Percentiles rank a stretch among this genome's conserved stretches.
phyloP scores from a whole-genome alignment of 64 coral and sea anemone genomes.

The Montipora capricornis region DNA sequence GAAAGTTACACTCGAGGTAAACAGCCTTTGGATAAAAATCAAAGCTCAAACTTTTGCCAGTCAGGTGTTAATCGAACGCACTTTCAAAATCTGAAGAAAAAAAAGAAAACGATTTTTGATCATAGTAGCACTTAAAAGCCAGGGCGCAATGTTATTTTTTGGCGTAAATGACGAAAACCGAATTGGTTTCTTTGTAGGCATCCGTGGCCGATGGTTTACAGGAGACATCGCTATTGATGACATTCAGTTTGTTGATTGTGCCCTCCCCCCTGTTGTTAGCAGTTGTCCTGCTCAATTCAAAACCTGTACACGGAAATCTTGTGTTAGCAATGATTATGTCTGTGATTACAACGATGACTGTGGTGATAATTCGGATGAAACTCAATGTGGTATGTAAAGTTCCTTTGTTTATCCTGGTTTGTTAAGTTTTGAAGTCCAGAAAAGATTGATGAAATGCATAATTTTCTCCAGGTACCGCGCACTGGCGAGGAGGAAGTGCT shows the following conservation, averaged over 20 bases:
- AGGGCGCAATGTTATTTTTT: too few relatives aligned
- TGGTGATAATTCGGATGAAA: conserved; percentile 68
- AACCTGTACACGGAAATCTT: conserved; percentile 25
- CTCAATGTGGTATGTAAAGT: conserved; percentile 33
- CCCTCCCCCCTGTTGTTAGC: conserved; percentile 58
- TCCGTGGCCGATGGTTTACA: conserved; percentile 49
- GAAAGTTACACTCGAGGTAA: too few relatives aligned
- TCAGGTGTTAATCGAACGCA: too few relatives aligned
- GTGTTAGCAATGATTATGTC: conserved; percentile 53
- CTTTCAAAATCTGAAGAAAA: too few relatives aligned
- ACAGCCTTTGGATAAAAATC: too few relatives aligned
- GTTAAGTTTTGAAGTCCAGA: not conserved
- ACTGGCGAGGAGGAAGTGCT: too few relatives aligned
- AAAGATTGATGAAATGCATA: too few relatives aligned
- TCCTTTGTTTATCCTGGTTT: not conserved
- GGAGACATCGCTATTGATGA: conserved; percentile 94
- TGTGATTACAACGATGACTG: conserved; percentile 81
- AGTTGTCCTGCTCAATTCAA: conserved; percentile 23
- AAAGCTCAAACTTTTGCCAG: too few relatives aligned
- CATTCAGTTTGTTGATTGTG: conserved; percentile 75
- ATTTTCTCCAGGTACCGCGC: too few relatives aligned
- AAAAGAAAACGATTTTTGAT: too few relatives aligned
- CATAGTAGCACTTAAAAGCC: too few relatives aligned
- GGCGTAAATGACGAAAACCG: not conserved
- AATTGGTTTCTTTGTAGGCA: conserved; percentile 56